These are phyloP conservation scores for Drosophila mayaguana DNA, from an alignment of 2,888 invertebrate genomes.

Conservation along the genomic window DNA sequence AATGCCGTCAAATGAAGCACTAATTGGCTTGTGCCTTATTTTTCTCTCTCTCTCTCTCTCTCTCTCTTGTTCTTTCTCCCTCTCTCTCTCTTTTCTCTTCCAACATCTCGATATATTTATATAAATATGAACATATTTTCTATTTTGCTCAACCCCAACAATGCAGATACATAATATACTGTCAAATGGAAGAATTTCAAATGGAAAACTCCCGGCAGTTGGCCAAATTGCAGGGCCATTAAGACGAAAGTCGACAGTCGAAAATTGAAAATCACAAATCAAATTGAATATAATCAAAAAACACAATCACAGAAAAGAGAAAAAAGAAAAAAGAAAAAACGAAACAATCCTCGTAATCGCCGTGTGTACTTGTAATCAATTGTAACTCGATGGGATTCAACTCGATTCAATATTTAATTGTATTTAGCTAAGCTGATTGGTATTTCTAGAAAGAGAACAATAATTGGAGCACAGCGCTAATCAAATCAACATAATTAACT, in stretches of 20 bases:
- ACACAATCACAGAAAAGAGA: neutral
- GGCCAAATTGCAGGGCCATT: constrained; percentile 79
- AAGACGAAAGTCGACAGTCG: constrained; percentile 39
- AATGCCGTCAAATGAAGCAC: constrained; percentile 64
- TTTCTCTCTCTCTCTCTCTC: constrained; percentile 46
- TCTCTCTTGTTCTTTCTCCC: no score
- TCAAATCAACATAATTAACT: constrained; percentile 48
- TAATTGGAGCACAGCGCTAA: constrained; percentile 79
- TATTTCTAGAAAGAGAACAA: constrained; percentile 75
- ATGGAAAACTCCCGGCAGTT: constrained; percentile 89
- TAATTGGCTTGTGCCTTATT: constrained; percentile 70
- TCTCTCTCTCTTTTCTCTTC: constrained; percentile 61
- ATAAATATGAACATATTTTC: constrained; percentile 27
- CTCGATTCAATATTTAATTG: constrained; percentile 55
- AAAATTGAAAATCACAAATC: constrained; percentile 15
- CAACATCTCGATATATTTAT: constrained; percentile 42
- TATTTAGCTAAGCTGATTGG: constrained; percentile 69
- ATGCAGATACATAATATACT: constrained; percentile 92
- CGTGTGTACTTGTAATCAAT: constrained; percentile 41
- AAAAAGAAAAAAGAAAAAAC: neutral
- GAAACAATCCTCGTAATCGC: constrained; percentile 16
- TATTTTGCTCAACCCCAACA: constrained; percentile 37
- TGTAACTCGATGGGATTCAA: constrained; percentile 63
- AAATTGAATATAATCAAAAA: neutral
- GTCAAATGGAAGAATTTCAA: constrained; percentile 94